Evolutionary conservation across 2,797 vertebrate genomes (phyloP).

Genomic region (Danionella dracula): DNA sequence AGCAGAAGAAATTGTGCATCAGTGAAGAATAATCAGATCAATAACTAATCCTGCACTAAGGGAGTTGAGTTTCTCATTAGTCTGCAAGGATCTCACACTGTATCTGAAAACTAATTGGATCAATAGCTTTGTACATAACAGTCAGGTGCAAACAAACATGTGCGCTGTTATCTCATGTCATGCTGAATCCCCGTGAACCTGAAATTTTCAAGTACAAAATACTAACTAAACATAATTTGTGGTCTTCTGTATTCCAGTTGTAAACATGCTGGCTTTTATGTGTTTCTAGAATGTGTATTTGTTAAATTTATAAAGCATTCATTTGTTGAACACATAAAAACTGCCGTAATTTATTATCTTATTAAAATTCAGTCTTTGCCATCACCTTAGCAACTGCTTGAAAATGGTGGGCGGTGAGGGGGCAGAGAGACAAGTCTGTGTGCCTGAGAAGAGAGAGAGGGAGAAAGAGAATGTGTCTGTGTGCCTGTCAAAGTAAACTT

Average conservation of each 20-base stretch:
- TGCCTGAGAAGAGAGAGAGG: conserved; percentile 10
- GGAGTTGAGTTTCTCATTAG: background rate
- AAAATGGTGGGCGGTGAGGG: conserved; percentile 71
- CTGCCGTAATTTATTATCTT: conserved; percentile 71
- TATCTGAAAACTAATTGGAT: conserved; percentile 8
- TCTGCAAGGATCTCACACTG: background rate
- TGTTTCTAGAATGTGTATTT: conserved; percentile 11
- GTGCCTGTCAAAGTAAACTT: conserved; percentile 16
- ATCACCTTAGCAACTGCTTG: conserved; percentile 77
- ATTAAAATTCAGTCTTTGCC: conserved; percentile 75
- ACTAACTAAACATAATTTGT: background rate
- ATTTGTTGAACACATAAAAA: conserved; percentile 48
- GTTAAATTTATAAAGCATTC: background rate
- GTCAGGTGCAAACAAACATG: background rate
- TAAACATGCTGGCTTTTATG: background rate
- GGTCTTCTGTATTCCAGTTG: background rate
- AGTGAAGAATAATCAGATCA: conserved; percentile 11
- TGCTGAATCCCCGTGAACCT: background rate
- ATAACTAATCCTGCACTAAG: conserved; percentile 4
- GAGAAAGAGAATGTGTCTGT: conserved; percentile 31
- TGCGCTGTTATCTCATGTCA: background rate
- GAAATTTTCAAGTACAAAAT: background rate
- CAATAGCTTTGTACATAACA: conserved; percentile 28
- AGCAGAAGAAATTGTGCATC: too few relatives aligned
- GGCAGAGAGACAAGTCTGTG: conserved; percentile 62